Percentiles rank a stretch among this genome's conserved stretches.
Evolutionary conservation across 2,888 invertebrate genomes (phyloP).

Genomic region (Eutolmus rufibarbis): DNA sequence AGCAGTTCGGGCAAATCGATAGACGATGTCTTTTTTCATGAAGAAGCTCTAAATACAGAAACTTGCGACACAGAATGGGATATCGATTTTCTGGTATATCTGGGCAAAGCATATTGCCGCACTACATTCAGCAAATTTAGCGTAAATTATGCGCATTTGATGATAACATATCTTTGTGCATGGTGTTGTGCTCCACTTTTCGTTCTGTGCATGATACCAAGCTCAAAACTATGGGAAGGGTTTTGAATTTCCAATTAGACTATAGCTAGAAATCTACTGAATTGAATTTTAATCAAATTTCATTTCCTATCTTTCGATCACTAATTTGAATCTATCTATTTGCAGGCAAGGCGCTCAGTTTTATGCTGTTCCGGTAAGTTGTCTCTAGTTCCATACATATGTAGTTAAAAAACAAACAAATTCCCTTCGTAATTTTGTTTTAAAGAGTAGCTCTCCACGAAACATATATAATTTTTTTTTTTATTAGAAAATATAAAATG

Average conservation of each 20-base stretch:
- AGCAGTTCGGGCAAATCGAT: background rate
- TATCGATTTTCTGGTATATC: background rate
- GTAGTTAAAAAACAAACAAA: background rate
- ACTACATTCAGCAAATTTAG: constrained; percentile 20
- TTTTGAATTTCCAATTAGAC: background rate
- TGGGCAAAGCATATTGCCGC: constrained; percentile 1
- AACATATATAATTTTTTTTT: background rate
- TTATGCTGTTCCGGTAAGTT: background rate
- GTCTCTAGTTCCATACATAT: background rate
- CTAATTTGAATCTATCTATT: background rate
- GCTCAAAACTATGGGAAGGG: background rate
- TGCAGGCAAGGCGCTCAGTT: background rate
- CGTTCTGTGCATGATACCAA: background rate
- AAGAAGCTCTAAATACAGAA: constrained; percentile 23
- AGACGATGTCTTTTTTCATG: background rate
- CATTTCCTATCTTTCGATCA: background rate
- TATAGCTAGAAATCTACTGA: background rate
- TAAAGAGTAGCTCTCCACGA: background rate
- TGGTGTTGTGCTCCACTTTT: constrained; percentile 16
- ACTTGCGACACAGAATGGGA: constrained; percentile 17
- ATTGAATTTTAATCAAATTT: background rate
- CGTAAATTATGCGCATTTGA: constrained; percentile 28
- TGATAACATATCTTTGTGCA: constrained; percentile 25
- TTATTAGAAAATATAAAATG: background rate
- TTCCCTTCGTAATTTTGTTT: background rate